These are phyloP conservation scores for Gerris buenoi DNA, from an alignment of 1,140 invertebrate genomes.

Conservation along the genomic window DNA sequence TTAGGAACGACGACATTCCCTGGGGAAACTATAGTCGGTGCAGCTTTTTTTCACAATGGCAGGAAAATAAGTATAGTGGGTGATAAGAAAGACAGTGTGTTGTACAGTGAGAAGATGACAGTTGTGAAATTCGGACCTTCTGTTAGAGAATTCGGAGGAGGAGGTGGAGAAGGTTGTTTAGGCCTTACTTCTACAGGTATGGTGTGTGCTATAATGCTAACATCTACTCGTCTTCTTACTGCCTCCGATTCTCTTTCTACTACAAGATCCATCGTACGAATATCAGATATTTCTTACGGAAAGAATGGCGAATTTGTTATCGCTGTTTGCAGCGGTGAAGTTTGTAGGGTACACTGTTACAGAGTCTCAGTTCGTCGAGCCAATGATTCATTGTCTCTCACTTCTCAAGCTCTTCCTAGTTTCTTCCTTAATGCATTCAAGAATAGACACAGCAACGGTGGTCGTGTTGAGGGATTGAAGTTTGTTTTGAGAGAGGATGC, in stretches of 20 bases:
- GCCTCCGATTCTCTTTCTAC: conserved; percentile 53
- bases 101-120: conserved; percentile 74
- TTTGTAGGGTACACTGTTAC: conserved; percentile 58
- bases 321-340: conserved; percentile 53
- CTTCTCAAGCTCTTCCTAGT: conserved; percentile 58
- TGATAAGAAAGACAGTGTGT: conserved; percentile 64
- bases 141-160: conserved; percentile 69
- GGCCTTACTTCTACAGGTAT: conserved; percentile 71
- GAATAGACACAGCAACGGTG: conserved; percentile 17
- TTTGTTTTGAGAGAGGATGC: conserved; percentile 68
- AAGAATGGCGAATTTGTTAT: conserved; percentile 68
- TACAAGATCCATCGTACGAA: conserved; percentile 52
- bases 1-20: conserved; percentile 32
- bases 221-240: conserved; percentile 29
- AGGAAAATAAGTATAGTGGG: conserved; percentile 47
- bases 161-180: conserved; percentile 62
- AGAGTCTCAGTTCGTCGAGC: conserved; percentile 43
- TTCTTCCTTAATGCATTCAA: conserved; percentile 56
- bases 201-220: conserved; percentile 44
- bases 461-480: conserved; percentile 48
- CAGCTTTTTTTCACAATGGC: conserved; percentile 71
- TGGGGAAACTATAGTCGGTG: conserved; percentile 66
- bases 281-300: conserved; percentile 56
- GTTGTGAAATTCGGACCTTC: conserved; percentile 59
- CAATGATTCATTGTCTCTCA: conserved; percentile 42